These are phyloP conservation scores for Calidris pygmaea DNA, from an alignment of 2,113 vertebrate species.

Conservation along the genomic window DNA sequence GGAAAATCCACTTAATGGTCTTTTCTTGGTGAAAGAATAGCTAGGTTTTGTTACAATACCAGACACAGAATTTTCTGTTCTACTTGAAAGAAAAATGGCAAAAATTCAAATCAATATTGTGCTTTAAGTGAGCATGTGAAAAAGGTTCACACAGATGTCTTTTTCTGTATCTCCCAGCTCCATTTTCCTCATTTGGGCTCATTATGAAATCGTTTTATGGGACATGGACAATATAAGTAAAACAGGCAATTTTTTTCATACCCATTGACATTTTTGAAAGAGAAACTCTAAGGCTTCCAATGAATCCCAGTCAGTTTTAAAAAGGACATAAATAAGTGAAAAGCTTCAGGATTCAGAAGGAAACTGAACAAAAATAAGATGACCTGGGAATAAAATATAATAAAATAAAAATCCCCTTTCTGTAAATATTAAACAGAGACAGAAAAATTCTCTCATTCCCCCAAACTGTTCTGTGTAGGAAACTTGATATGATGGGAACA, in stretches of 20 bases:
- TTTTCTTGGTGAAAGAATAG: not conserved
- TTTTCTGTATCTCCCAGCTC: not conserved
- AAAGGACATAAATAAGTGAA: not conserved
- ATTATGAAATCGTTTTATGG: not conserved
- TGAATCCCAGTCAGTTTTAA: not conserved
- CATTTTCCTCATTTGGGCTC: not conserved
- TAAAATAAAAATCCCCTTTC: not conserved
- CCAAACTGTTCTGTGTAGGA: not conserved
- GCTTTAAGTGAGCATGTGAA: not conserved
- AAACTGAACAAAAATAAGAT: not conserved
- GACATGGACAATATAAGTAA: not conserved
- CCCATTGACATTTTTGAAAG: not conserved
- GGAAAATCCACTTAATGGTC: not conserved
- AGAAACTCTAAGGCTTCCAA: not conserved
- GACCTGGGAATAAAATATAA: not conserved
- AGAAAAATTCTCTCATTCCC: not conserved
- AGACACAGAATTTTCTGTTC: not conserved
- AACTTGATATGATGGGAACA: not conserved
- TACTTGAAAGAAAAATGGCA: not conserved
- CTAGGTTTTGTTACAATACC: not conserved
- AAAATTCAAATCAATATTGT: not conserved
- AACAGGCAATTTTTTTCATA: not conserved
- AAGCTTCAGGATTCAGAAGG: not conserved
- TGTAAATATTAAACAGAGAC: not conserved
- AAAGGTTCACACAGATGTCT: not conserved